phyloP scores from a whole-genome alignment of 2,888 invertebrate species.

The Pseudococcus jackbeardsleyi region DNA sequence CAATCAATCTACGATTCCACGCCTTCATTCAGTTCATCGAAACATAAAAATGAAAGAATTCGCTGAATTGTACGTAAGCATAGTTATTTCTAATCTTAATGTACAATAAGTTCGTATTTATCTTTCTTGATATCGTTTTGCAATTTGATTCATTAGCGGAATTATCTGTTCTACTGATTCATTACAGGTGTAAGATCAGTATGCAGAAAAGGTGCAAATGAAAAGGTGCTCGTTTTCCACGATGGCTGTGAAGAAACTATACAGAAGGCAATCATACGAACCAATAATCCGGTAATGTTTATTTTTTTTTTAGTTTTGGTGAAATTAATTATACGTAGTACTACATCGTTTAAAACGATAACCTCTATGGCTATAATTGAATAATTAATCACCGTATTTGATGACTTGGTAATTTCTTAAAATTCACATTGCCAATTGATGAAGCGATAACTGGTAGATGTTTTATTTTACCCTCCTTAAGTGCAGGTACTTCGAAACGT shows the following conservation, averaged over 20 bases:
- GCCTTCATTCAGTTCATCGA: no score
- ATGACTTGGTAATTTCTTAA: not conserved
- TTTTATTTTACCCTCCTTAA: not conserved
- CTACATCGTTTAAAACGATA: not conserved
- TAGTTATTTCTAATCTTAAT: not conserved
- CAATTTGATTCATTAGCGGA: not conserved
- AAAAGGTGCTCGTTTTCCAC: not conserved
- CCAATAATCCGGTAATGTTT: constrained; percentile 8
- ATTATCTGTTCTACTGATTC: not conserved
- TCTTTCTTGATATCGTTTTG: not conserved
- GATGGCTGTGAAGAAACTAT: constrained; percentile 23
- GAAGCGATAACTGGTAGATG: not conserved
- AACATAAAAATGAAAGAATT: not conserved
- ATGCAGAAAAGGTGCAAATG: not conserved
- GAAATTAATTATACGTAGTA: not conserved
- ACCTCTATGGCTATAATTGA: not conserved
- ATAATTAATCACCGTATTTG: not conserved
- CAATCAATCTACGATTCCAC: no score
- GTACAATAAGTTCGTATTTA: not conserved
- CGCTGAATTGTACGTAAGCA: not conserved
- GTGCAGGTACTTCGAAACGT: not conserved
- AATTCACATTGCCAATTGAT: not conserved
- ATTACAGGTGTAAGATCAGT: not conserved
- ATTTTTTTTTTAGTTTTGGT: not conserved
- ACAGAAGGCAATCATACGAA: constrained; percentile 5